Conservation (phyloP, 2,888 invertebrate species). For the Macrosoma leucophasiata region DNA sequence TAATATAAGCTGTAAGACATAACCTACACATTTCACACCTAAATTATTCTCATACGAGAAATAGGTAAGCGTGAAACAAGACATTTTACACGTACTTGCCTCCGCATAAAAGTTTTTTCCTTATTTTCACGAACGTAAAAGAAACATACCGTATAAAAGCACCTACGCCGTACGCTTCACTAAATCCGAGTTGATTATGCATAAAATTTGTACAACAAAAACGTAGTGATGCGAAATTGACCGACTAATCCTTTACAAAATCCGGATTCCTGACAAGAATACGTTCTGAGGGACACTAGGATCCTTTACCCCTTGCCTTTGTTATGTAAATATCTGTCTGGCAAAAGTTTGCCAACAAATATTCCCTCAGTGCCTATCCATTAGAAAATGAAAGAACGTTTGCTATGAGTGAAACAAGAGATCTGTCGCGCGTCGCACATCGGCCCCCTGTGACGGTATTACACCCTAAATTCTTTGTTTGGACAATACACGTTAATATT, state of each 20-base stretch:
- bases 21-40: no score
- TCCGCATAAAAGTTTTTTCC: no score
- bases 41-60: no score
- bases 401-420: constrained; percentile 48
- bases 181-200: constrained; percentile 39
- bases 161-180: constrained; percentile 31
- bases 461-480: constrained; percentile 50
- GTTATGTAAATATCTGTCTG: constrained; percentile 64
- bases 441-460: constrained; percentile 32
- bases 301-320: constrained; percentile 59
- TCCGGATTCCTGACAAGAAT: constrained; percentile 57
- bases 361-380: constrained; percentile 56
- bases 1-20: no score
- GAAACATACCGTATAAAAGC: no score
- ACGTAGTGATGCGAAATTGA: constrained; percentile 51
- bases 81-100: no score
- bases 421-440: constrained; percentile 26
- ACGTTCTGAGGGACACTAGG: constrained; percentile 50
- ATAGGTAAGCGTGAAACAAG: no score
- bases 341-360: constrained; percentile 50
- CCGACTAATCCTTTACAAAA: constrained; percentile 59
- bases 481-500: constrained; percentile 55
- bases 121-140: no score
- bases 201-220: constrained; percentile 46
- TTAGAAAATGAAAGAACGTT: constrained; percentile 68